Base-by-base conservation (phyloP, 1,140 invertebrate species). In the Aphaenogaster ashmeadi region DNA sequence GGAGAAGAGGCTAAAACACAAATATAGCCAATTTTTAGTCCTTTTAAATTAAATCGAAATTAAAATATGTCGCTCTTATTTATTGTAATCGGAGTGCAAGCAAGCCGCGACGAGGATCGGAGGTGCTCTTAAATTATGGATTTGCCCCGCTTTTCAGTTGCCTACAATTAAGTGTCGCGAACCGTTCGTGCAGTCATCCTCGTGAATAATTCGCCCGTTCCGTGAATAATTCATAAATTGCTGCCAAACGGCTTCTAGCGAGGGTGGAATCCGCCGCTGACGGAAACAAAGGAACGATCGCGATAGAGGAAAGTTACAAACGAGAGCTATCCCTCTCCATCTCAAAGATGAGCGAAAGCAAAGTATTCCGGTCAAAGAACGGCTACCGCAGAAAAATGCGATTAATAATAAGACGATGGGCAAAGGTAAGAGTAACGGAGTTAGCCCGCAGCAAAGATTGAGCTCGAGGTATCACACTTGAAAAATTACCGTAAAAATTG, bases 1-100 rank as follows among this genome's bases (percentile, higher is more conserved):
- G 21, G 97, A 97, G 93, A 97, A 97, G 74, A 97, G 94, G 89
- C 97, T 97, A 95, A 79, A 96, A 97, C 90, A 95, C 89, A 75
- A 93, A 92, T 81, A 88, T n/a, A 66, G 13, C 0, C 6, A 47
- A 54, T 27, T 27, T 27, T 27, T 27, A 27, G 27, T 27, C 27
- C 27, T 27, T 27, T 27, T 27, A 27, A 27, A 27, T 27, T 27
- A 27, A 27, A 27, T 27, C 27, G 27, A 84, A 60, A 41, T 58
- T 47, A 38, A 74, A 74, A 33, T 38, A n/a, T 72, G 38, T 78
- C 27, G 41, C 7, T 13, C 54, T 74, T 83, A 47, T 83, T 84
- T 84, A 60, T 60, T 38, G 9, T 38, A 72, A 56, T 33, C 8
- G 50, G 3, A 15, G 1, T 27, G 50, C 38, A 56, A 81, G 15